phyloP scores from a whole-genome alignment of 2,888 invertebrate genomes.

The Synanthedon formicaeformis region DNA sequence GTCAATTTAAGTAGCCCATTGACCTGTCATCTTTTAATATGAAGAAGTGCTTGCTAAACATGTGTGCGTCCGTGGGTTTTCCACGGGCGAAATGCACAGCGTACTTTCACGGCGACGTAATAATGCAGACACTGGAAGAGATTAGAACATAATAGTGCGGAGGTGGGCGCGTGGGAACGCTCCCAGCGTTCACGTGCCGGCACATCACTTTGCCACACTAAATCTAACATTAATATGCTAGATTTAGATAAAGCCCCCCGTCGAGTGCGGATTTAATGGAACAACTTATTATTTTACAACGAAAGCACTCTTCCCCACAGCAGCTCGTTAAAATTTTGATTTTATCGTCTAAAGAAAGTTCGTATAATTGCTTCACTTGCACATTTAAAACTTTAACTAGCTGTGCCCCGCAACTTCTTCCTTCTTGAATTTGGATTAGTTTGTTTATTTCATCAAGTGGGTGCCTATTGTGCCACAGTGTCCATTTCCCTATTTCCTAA shows the following conservation, averaged over 20 bases:
- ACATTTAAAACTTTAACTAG: constrained; percentile 5
- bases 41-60: constrained; percentile 3
- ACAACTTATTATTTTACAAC: constrained; percentile 28
- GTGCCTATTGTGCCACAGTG: no score
- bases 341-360: constrained; percentile 11
- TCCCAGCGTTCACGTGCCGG: constrained; percentile 66
- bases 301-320: constrained; percentile 15
- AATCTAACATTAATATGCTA: constrained; percentile 63
- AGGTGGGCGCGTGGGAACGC: constrained; percentile 69
- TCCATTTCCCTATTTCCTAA: no score
- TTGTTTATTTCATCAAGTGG: no score
- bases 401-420: no score
- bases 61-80: constrained; percentile 14
- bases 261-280: constrained; percentile 20
- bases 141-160: constrained; percentile 68
- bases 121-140: constrained; percentile 64
- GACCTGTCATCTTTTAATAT: no score
- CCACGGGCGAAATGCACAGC: constrained; percentile 50
- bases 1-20: no score
- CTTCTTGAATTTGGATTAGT: no score
- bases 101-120: constrained; percentile 64
- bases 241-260: constrained; percentile 45
- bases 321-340: constrained; percentile 10
- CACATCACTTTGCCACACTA: constrained; percentile 54
- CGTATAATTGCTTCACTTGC: constrained; percentile 10